Base-by-base conservation (phyloP, 2,797 vertebrate species). In the Esox masquinongy region DNA sequence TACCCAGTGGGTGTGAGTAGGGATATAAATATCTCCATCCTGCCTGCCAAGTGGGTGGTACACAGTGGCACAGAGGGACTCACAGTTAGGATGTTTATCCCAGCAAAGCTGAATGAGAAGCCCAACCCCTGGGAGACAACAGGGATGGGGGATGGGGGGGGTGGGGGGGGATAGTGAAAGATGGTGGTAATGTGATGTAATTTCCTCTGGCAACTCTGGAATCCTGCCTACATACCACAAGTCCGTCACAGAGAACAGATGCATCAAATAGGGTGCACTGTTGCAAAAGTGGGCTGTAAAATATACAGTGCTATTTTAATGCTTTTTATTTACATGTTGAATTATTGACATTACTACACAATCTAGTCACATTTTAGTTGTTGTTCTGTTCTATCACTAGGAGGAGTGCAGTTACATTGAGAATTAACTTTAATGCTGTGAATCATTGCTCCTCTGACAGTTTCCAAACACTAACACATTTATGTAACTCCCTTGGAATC, bases 141-240 rank as follows among this genome's bases (percentile, higher is more conserved):
- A 14, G 36, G 26, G 26, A 8, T 2, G 61, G 24, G 19, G 24
- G 19, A 64, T n/a, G 3, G 1, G 29, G 29, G 29, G 26, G 26
- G n/a, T 1, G 61, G 5, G 19, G 24, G 24, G 76, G 72, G 77
- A 81, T 81, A 71, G 73, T 43, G 66, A 74, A 80, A 77, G 77
- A 74, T 80, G 83, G 29, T 67, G 77, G 82, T 69, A 76, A 34
- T n/a, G 77, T 90, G 90, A 84, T 70, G 73, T 88, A 87, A 89
- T 72, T 76, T 7, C n/a, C 43, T 50, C 64, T 5, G 68, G 22
- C 67, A 78, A 66, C 77, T 64, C 24, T 78, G 77, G 84, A 85
- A 87, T 86, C 86, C 70, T 76, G 68, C 3, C 16, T 39, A 66
- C 83, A 83, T 24, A 70, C 77, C 77, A 68, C 43, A 73, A 70